Evolutionary conservation across 2,797 vertebrate species (phyloP).

Genomic region (Hafferia zeledoni): DNA sequence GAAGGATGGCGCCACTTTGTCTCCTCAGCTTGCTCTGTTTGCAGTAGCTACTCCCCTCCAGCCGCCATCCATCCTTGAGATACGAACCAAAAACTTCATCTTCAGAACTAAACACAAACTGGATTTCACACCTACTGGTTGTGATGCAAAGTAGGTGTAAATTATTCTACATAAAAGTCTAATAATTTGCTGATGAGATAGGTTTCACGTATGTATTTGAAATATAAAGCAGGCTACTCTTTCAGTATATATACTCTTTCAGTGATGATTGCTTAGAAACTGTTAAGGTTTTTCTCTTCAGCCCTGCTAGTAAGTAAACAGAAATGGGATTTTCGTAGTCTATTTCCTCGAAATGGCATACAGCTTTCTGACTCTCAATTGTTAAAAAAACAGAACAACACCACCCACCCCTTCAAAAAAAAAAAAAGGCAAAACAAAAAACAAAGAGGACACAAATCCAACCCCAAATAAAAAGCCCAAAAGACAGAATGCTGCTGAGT

Average conservation of each 20-base stretch:
- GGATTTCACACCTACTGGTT: conserved; percentile 85
- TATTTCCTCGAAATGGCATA: not conserved
- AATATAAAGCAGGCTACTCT: not conserved
- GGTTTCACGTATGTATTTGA: not conserved
- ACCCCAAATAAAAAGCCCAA: not conserved
- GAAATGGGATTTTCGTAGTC: not conserved
- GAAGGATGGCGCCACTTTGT: conserved; percentile 78
- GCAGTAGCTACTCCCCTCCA: conserved; percentile 84
- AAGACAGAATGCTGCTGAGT: not conserved
- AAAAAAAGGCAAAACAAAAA: not conserved
- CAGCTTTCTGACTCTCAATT: not conserved
- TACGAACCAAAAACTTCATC: conserved; percentile 86
- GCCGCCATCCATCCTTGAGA: conserved; percentile 86
- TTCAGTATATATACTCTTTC: not conserved
- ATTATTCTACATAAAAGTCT: not conserved
- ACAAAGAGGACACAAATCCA: not conserved
- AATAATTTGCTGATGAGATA: not conserved
- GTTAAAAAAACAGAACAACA: not conserved
- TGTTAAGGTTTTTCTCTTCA: not conserved
- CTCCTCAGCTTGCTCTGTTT: conserved; percentile 85
- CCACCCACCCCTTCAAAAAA: rapidly evolving
- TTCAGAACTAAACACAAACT: conserved; percentile 89
- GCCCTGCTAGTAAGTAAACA: not conserved
- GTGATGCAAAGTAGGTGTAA: conserved; percentile 83
- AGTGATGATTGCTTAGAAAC: not conserved